Evolutionary conservation across 2,113 vertebrate genomes (phyloP), one percentile per base, ranked within the genome.

Genomic region (Syngnathus scovelli): DNA sequence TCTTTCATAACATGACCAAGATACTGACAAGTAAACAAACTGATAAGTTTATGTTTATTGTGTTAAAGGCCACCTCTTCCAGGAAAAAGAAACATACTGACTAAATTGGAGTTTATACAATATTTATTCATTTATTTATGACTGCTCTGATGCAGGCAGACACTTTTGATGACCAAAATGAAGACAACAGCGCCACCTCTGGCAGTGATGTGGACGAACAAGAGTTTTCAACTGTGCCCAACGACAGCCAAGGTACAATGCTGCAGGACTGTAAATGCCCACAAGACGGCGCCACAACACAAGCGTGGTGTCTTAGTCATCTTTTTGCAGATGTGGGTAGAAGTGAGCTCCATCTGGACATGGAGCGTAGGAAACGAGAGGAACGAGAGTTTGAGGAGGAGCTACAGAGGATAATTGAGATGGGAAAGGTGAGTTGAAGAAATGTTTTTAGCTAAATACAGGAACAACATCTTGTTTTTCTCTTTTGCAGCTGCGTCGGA

Each of bases 371-470:
- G 58, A 43, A 80, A 64, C 74, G 37, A 44, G 78, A 54, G 77
- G 85, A 91, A 56, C 75, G 78, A 64, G 80, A 92, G 59, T 92
- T 95, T 83, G 88, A 93, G 65, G 64, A 86, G 78, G 91, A 95
- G 84, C 89, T 91, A 66, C 87, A 78, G 70, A 92, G 83, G 70
- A 85, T 94, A 70, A 86, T 91, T 48, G 75, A 77, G 66, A 72
- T 85, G 56, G 86, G 87, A 66, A 89, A 75, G 79, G 89, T 96
- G 87, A 87, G 52, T 51, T 16, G 1, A 36, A 58, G 38, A 41
- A 43, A 61, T 19, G n/a, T 19, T 62, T 23, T 62, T 12, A 4
- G n/a, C 5, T 43, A 13, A 43, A 21, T 12, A 11, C 39, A 23
- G n/a, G n/a, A 21, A 7, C 2, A 46, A 67, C 18, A 6, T 68